Evolutionary conservation across 2,888 invertebrate species (phyloP).

Genomic region (Habrosyne pyritoides): DNA sequence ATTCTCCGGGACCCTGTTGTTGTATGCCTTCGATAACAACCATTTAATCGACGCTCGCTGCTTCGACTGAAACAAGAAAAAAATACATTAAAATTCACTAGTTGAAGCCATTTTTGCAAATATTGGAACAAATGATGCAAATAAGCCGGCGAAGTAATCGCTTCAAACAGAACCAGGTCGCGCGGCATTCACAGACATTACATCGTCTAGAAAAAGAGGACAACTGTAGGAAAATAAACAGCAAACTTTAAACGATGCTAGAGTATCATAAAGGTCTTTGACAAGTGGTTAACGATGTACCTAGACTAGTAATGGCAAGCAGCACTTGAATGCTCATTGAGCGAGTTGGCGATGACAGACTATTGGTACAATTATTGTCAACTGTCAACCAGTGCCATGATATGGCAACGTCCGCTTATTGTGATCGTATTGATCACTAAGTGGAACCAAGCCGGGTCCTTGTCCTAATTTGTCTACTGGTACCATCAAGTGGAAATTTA

Average conservation of each 20-base stretch:
- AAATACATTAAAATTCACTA: slow-evolving; percentile 7
- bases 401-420: slow-evolving; percentile 78
- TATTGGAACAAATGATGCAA: background rate
- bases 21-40: slow-evolving; percentile 97
- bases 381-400: slow-evolving; percentile 39
- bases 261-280: slow-evolving; percentile 12
- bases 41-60: slow-evolving; percentile 98
- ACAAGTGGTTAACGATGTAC: slow-evolving; percentile 16
- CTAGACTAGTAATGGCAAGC: slow-evolving; percentile 11
- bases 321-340: slow-evolving; percentile 35
- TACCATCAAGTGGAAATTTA: background rate
- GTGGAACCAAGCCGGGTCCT: slow-evolving; percentile 57
- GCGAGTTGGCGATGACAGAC: slow-evolving; percentile 42
- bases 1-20: slow-evolving; percentile 96
- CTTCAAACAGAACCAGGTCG: background rate
- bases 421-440: slow-evolving; percentile 65
- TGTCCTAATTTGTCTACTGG: slow-evolving; percentile 57
- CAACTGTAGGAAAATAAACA: slow-evolving; percentile 3
- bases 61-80: slow-evolving; percentile 91
- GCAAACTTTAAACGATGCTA: background rate
- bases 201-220: slow-evolving; percentile 4
- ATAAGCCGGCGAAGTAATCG: background rate
- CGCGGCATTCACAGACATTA: background rate
- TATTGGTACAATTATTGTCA: slow-evolving; percentile 62
- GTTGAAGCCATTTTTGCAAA: background rate